Base-by-base conservation (phyloP, 1,140 invertebrate genomes). In the Psilanteris sp. region DNA sequence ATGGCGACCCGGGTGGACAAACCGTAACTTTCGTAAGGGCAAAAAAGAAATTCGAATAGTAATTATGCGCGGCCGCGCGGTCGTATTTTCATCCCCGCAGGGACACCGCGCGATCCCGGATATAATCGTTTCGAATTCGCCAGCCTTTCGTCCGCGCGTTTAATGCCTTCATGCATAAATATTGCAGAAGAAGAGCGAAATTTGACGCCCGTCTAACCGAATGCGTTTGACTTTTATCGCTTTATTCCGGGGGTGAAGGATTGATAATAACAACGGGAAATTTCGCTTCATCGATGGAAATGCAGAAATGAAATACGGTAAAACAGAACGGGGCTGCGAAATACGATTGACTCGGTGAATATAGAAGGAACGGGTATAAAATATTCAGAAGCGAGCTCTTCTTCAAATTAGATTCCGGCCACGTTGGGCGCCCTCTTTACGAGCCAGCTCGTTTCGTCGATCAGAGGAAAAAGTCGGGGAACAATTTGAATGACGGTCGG, bases 381-480 rank as follows among this genome's bases (percentile, higher is more conserved):
- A 68, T 75, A 68, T 75, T 67, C 71, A 62, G 37, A 31, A 11
- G 16, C 39, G 62, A 68, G 32, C 55, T 75, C 71, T 75, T 59
- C 26, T 13, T 22, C 46, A 57, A 75, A 75, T 75, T 75, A 61
- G 54, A 67, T 75, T 75, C 43, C 10, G 10, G 9, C 59, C 70
- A 37, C 46, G 37, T 43, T 43, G 26, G 16, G 29, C 10, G 39
- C 46, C 22, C 11, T 50, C 32, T 73, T 66, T 61, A 70, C 31
- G 32, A 57, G 13, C 16, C 13, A 36, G 1, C 37, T 61, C 39
- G 41, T 62, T 72, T 55, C 6, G 39, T 32, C 59, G 52, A 43
- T 59, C 43, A 34, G 48, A 16, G 32, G 36, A 55, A 59, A 59
- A 59, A 64, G 36, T 43, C 36, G 13, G 16, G 4, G 14, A 16